phyloP scores from a whole-genome alignment of 1,140 invertebrate species.

The Orius laevigatus region DNA sequence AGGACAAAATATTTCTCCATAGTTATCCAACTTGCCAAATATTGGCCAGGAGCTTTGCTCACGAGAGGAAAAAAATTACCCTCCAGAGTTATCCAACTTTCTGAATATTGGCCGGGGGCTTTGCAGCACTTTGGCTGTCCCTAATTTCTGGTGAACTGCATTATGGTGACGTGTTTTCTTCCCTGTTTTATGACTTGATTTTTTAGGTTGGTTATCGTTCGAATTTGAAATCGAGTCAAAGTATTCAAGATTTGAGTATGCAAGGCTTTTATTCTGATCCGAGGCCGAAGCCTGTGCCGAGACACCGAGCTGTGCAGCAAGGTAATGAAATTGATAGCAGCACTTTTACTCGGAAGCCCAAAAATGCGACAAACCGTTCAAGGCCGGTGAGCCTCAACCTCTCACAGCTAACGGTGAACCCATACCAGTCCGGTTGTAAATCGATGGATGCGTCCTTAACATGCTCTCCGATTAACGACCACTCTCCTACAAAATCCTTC shows the following conservation, averaged over 20 bases:
- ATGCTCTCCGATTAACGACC: slow-evolving; percentile 31
- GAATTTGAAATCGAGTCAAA: slow-evolving; percentile 64
- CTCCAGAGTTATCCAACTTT: no score
- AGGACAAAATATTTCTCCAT: no score
- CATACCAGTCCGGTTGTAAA: slow-evolving; percentile 12
- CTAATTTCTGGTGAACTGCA: no score
- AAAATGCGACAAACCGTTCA: slow-evolving; percentile 21
- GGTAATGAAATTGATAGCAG: slow-evolving; percentile 28
- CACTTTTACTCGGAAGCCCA: slow-evolving; percentile 27
- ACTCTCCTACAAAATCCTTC: slow-evolving; percentile 17
- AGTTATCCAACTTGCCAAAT: no score
- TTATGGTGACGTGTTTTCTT: no score
- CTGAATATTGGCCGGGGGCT: no score
- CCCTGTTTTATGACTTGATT: slow-evolving; percentile 11
- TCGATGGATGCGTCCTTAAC: slow-evolving; percentile 26
- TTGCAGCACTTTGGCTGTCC: no score
- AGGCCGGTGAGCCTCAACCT: slow-evolving; percentile 13
- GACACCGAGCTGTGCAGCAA: slow-evolving; percentile 25
- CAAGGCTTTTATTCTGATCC: slow-evolving; percentile 28
- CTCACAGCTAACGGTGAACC: slow-evolving; percentile 11
- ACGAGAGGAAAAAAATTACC: no score
- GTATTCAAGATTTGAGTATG: slow-evolving; percentile 55
- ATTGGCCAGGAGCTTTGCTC: no score
- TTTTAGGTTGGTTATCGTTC: slow-evolving; percentile 54
- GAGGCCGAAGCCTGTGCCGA: slow-evolving; percentile 27